A percentile compares a stretch with the other conserved stretches of the same genome.
These are phyloP conservation scores for Porites lutea DNA, from an alignment of 64 coral and sea anemone species.

Conservation along the genomic window DNA sequence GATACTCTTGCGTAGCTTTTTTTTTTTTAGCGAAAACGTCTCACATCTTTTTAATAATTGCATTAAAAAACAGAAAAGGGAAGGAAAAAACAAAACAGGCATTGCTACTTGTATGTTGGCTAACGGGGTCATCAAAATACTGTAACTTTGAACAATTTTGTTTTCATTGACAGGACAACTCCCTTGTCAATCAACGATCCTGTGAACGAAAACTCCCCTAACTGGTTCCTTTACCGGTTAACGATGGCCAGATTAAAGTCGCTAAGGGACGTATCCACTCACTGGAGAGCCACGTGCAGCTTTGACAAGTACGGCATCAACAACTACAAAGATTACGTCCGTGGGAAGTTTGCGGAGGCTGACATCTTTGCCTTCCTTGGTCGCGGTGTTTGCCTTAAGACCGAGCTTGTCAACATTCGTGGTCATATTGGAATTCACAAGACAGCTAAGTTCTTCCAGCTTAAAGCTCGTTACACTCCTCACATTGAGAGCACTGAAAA, in stretches of 20 bases:
- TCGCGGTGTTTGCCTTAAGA: slow-evolving; percentile 7
- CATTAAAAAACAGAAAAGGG: no score
- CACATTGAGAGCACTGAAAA: slow-evolving; percentile 33
- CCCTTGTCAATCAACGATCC: slow-evolving; percentile 6
- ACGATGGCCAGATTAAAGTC: slow-evolving; percentile 32
- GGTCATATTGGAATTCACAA: slow-evolving; percentile 32
- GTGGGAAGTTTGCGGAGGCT: slow-evolving; percentile 45
- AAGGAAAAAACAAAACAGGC: no score
- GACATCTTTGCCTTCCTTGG: slow-evolving; percentile 53
- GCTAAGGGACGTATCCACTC: slow-evolving; percentile 42
- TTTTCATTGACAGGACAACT: not conserved
- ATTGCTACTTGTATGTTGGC: no score
- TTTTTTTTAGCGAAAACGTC: no score
- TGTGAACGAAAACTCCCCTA: slow-evolving; percentile 52
- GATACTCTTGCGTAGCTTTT: no score
- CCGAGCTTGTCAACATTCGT: slow-evolving; percentile 68
- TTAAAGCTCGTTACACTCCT: not conserved
- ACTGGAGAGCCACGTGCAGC: slow-evolving; percentile 69
- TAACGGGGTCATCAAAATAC: no score
- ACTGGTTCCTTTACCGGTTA: slow-evolving; percentile 69
- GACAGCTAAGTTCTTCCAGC: slow-evolving; percentile 50
- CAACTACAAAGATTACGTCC: slow-evolving; percentile 72
- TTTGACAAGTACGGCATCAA: slow-evolving; percentile 31
- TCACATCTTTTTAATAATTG: no score
- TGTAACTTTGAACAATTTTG: no score